Evolutionary conservation across 1,140 invertebrate species (phyloP).

Genomic region (Tetragnatha versicolor): DNA sequence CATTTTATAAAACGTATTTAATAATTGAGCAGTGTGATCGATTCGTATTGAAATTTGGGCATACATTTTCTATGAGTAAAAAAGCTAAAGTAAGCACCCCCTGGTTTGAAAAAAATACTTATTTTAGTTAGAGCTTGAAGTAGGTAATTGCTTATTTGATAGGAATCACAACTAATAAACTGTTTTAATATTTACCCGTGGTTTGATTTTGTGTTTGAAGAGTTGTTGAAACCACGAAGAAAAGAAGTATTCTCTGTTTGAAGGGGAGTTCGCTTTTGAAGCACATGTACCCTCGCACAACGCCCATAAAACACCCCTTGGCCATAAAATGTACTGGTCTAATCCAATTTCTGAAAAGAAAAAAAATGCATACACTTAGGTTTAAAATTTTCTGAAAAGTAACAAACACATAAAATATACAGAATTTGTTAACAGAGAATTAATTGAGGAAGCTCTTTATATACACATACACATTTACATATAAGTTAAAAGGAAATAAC

Average conservation of each 20-base stretch:
- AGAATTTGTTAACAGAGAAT: no score
- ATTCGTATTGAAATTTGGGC: no score
- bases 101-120: not conserved
- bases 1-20: no score
- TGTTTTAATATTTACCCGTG: slow-evolving; percentile 20
- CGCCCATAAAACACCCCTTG: slow-evolving; percentile 32
- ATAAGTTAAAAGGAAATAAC: no score
- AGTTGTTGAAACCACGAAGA: slow-evolving; percentile 1
- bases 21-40: no score
- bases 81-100: not conserved
- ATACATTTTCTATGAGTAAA: no score
- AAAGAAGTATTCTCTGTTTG: slow-evolving; percentile 11
- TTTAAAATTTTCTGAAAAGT: no score
- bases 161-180: no score
- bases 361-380: not conserved
- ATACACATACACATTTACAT: no score
- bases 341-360: slow-evolving; percentile 26
- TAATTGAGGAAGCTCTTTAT: no score
- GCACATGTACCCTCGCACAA: slow-evolving; percentile 21
- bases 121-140: not conserved
- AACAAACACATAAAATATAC: no score
- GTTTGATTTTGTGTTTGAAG: not conserved
- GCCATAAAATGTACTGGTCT: slow-evolving; percentile 30
- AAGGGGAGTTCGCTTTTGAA: not conserved
- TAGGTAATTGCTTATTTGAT: not conserved